Conservation (phyloP, 2,888 invertebrate genomes). For the Troilus luridus region DNA sequence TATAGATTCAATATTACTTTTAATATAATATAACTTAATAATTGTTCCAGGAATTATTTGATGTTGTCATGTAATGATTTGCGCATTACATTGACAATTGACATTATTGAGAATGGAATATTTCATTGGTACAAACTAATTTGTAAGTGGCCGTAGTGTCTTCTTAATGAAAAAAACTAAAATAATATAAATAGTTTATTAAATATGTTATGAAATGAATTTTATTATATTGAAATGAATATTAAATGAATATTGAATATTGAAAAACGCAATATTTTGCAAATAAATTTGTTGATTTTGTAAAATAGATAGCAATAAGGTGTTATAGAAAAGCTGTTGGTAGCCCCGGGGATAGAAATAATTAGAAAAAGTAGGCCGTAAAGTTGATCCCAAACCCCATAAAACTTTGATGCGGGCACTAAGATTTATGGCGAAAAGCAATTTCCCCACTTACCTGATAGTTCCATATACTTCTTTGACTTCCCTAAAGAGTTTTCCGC, state of each 20-base stretch:
- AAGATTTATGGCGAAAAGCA: slow-evolving; percentile 28
- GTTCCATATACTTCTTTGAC: slow-evolving; percentile 79
- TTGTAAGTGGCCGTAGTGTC: no score
- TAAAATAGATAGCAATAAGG: neutral
- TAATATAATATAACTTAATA: no score
- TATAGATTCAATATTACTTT: no score
- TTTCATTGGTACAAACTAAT: no score
- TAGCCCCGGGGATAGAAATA: neutral
- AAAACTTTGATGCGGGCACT: slow-evolving; percentile 14
- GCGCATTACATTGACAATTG: no score
- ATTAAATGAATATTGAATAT: no score
- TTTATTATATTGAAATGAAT: no score
- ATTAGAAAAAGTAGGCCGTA: slow-evolving; percentile 22
- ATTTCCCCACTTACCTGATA: slow-evolving; percentile 70
- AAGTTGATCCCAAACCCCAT: neutral
- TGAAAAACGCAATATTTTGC: neutral
- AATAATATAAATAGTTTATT: neutral
- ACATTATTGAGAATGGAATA: no score
- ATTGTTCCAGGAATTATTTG: no score
- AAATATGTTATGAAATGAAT: neutral
- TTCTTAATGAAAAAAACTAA: neutral
- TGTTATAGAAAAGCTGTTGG: neutral
- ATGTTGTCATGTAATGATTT: no score
- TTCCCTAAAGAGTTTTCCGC: slow-evolving; percentile 80
- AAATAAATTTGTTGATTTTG: neutral